Conservation (phyloP, 2,113 vertebrate species). For the Urocynchramus pylzowi region DNA sequence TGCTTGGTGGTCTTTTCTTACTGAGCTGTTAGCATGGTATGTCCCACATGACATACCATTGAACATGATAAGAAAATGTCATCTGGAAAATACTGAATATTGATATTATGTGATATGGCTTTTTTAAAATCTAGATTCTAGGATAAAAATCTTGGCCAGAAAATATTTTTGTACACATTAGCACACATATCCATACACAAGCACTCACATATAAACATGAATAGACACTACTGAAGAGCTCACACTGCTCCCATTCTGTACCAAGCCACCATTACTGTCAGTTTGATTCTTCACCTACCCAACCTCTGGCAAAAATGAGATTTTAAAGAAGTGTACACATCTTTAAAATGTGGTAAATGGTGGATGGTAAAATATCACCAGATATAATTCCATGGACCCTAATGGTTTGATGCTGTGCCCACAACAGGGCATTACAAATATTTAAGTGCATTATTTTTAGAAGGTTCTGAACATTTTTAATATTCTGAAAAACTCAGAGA, state of each 20-base stretch:
- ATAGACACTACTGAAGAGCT: not conserved
- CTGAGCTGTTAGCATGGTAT: accelerated
- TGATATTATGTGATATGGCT: not conserved
- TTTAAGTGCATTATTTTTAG: not conserved
- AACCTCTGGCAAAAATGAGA: not conserved
- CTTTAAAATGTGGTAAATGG: not conserved
- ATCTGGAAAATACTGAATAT: not conserved
- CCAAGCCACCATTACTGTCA: not conserved
- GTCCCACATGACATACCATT: not conserved
- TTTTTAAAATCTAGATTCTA: not conserved
- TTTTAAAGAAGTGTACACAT: not conserved
- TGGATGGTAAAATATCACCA: not conserved
- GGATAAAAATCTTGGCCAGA: not conserved
- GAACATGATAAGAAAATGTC: not conserved
- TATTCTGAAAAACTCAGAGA: not conserved
- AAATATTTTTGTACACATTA: not conserved
- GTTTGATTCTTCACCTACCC: not conserved
- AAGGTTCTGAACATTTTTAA: not conserved
- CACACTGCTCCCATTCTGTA: not conserved
- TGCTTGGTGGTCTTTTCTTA: not conserved
- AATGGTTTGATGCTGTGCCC: not conserved
- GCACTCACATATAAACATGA: not conserved
- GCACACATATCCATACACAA: accelerated
- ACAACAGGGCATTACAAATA: not conserved
- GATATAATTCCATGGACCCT: not conserved